Percentiles rank a stretch among this genome's conserved stretches.
These are phyloP conservation scores for Prietella phreatophila DNA, from an alignment of 2,113 vertebrate species.

Conservation along the genomic window DNA sequence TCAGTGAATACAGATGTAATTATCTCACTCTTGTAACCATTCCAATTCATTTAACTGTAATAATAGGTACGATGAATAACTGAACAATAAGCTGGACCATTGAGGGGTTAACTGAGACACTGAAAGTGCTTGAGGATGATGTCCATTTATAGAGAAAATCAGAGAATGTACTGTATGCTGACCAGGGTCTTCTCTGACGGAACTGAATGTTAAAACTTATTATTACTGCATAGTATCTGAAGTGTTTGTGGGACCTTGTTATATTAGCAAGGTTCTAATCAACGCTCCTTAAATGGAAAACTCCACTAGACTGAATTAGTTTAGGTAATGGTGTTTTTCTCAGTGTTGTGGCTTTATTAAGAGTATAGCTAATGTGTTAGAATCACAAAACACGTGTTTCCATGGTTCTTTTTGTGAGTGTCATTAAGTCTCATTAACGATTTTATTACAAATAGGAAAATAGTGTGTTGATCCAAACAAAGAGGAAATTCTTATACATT, in stretches of 20 bases:
- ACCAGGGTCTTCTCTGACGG: not conserved
- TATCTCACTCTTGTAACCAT: not conserved
- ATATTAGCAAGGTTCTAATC: conserved; percentile 1
- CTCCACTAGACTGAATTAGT: not conserved
- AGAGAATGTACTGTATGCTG: not conserved
- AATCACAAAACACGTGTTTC: not conserved
- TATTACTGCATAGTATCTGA: not conserved
- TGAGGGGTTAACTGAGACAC: not conserved
- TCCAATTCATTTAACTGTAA: not conserved
- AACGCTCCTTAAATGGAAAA: not conserved
- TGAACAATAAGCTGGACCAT: no score
- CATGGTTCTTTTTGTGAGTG: not conserved
- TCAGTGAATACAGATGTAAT: not conserved
- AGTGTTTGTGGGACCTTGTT: conserved; percentile 15
- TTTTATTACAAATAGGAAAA: not conserved
- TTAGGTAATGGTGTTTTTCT: not conserved
- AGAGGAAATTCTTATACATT: not conserved
- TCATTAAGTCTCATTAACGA: not conserved
- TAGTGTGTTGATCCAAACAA: not conserved
- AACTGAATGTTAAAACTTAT: conserved; percentile 8
- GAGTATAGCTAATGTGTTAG: not conserved
- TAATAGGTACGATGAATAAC: not conserved
- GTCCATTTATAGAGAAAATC: conserved; percentile 20
- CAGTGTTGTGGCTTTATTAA: not conserved
- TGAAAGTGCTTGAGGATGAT: conserved; percentile 4